Evolutionary conservation across 1,140 invertebrate genomes (phyloP).

Genomic region (Aphelinus certus): DNA sequence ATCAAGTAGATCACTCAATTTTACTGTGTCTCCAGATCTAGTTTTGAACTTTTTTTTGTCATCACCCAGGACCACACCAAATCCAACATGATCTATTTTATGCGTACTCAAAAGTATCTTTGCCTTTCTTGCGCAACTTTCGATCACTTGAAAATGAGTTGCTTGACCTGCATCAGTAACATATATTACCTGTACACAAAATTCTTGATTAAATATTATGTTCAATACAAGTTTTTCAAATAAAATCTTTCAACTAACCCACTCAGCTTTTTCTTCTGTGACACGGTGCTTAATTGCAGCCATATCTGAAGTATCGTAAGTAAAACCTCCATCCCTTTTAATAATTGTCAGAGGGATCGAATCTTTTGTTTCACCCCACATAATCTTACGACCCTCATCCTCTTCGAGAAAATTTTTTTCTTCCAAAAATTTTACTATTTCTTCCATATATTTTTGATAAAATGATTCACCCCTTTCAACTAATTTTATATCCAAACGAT

Average conservation of each 20-base stretch:
- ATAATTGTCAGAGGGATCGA: slow-evolving; percentile 91
- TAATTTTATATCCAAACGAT: slow-evolving; percentile 77
- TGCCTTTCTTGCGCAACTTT: slow-evolving; percentile 75
- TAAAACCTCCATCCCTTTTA: slow-evolving; percentile 98
- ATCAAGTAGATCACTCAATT: slow-evolving; percentile 89
- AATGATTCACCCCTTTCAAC: slow-evolving; percentile 96
- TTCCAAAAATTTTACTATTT: slow-evolving; percentile 83
- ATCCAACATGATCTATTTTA: slow-evolving; percentile 90
- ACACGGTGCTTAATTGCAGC: slow-evolving; percentile 90
- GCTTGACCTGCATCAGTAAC: slow-evolving; percentile 94
- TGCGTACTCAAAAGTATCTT: slow-evolving; percentile 75
- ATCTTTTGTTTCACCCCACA: slow-evolving; percentile 78
- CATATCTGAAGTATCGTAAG: slow-evolving; percentile 99
- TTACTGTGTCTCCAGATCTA: slow-evolving; percentile 94
- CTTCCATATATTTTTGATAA: slow-evolving; percentile 93
- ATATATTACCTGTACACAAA: slow-evolving; percentile 78
- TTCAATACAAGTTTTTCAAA: neutral
- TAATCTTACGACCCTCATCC: slow-evolving; percentile 93
- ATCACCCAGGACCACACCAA: slow-evolving; percentile 97
- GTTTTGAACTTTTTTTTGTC: slow-evolving; percentile 99
- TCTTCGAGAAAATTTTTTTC: slow-evolving; percentile 78
- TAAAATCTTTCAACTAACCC: slow-evolving; percentile 61
- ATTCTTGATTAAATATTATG: slow-evolving; percentile 6
- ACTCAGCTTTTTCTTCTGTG: slow-evolving; percentile 87
- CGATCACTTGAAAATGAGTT: slow-evolving; percentile 82